Percentiles rank a stretch among this genome's conserved stretches.
Evolutionary conservation across 2,888 invertebrate genomes (phyloP).

Genomic region (Microplitis deprimator): DNA sequence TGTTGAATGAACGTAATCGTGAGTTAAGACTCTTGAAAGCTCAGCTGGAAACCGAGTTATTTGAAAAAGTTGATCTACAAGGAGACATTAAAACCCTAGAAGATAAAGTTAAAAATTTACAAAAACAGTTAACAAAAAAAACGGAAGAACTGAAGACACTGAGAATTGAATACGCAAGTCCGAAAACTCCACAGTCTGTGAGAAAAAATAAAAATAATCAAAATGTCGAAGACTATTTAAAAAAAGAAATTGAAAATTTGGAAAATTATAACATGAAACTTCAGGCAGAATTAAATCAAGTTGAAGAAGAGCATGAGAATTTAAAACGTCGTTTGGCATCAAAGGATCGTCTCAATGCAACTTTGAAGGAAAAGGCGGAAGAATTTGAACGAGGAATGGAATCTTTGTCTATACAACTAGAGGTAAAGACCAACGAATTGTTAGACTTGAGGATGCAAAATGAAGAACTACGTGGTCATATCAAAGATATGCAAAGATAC

Average conservation of each 20-base stretch:
- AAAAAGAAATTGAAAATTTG: constrained; percentile 73
- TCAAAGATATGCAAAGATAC: constrained; percentile 57
- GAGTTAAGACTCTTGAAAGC: constrained; percentile 74
- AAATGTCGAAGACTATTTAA: constrained; percentile 63
- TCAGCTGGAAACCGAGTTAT: constrained; percentile 76
- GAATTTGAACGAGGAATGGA: constrained; percentile 56
- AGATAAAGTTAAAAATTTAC: constrained; percentile 73
- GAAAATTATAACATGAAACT: constrained; percentile 74
- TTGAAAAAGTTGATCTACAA: constrained; percentile 77
- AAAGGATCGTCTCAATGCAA: constrained; percentile 47
- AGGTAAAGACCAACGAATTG: constrained; percentile 62
- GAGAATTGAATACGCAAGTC: constrained; percentile 61
- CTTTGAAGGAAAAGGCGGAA: constrained; percentile 56
- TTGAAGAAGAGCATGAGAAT: constrained; percentile 73
- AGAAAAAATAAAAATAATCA: constrained; percentile 59
- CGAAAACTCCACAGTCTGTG: constrained; percentile 65
- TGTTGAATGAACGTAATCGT: constrained; percentile 69
- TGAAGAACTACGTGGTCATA: constrained; percentile 60
- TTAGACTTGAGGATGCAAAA: constrained; percentile 57
- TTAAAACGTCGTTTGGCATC: constrained; percentile 68
- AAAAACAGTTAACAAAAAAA: constrained; percentile 72
- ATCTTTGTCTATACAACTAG: constrained; percentile 54
- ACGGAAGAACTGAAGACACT: constrained; percentile 67
- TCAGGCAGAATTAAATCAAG: constrained; percentile 73
- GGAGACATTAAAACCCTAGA: constrained; percentile 75